These are phyloP conservation scores for Oscheius sp. DNA, from an alignment of 2,888 invertebrate genomes.

Conservation along the genomic window DNA sequence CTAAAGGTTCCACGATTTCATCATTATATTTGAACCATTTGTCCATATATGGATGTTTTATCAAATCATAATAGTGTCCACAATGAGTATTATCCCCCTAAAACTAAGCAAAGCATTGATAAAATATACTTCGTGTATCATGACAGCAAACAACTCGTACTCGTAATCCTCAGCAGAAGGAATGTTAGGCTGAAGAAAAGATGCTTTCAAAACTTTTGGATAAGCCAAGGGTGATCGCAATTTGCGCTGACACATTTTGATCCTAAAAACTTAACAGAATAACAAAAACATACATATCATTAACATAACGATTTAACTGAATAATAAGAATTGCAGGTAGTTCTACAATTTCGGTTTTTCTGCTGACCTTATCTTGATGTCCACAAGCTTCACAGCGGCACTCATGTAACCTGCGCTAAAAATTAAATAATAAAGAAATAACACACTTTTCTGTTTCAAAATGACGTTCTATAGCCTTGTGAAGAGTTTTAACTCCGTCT, in stretches of 20 bases:
- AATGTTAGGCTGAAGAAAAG: conserved; percentile 6
- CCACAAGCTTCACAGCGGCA: conserved; percentile 57
- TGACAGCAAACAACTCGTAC: conserved; percentile 77
- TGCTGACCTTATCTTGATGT: conserved; percentile 42
- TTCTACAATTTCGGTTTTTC: conserved; percentile 37
- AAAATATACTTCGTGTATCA: conserved; percentile 75
- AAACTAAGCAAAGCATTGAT: neutral
- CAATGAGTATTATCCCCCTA: conserved; percentile 77
- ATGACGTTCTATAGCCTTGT: conserved; percentile 50
- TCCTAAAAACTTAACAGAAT: neutral
- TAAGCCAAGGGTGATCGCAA: conserved; percentile 50
- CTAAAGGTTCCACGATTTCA: conserved; percentile 58
- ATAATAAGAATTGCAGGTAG: conserved; percentile 64
- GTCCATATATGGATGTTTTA: conserved; percentile 73
- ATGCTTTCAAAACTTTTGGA: conserved; percentile 42
- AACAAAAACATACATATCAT: conserved; percentile 41
- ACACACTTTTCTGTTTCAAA: conserved; percentile 56
- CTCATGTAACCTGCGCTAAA: conserved; percentile 54
- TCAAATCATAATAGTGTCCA: conserved; percentile 78
- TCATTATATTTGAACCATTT: conserved; percentile 79
- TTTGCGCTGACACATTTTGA: neutral
- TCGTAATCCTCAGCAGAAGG: conserved; percentile 26
- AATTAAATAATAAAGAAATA: neutral
- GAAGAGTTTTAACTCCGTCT: conserved; percentile 55
- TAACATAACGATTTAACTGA: conserved; percentile 63